phyloP scores from a whole-genome alignment of 2,113 vertebrate species.

The Dunckerocampus dactyliophorus region DNA sequence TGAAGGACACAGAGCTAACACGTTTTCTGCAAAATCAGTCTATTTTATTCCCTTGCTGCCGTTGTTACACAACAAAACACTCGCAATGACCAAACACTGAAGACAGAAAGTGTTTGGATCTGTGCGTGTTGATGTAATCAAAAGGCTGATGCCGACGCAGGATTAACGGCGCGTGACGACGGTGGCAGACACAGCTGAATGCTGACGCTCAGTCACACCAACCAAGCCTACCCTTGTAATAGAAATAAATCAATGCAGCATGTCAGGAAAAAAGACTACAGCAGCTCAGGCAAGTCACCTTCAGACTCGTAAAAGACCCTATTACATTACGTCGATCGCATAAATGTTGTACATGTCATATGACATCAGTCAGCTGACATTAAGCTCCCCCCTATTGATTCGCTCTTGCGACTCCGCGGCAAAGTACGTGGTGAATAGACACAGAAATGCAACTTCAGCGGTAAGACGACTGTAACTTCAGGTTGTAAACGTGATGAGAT shows the following conservation, averaged over 20 bases:
- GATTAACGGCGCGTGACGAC: conserved; percentile 20
- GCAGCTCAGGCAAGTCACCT: conserved; percentile 34
- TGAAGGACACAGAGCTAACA: conserved; percentile 40
- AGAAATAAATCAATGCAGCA: conserved; percentile 26
- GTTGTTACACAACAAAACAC: not conserved
- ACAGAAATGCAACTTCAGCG: too few species aligned
- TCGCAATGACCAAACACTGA: not conserved
- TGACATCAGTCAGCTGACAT: too few species aligned
- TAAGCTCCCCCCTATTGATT: too few species aligned
- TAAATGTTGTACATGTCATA: too few species aligned
- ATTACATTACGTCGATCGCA: too few species aligned
- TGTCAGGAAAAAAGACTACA: conserved; percentile 10
- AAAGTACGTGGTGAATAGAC: too few species aligned
- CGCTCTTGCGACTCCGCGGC: too few species aligned
- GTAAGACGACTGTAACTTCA: too few species aligned
- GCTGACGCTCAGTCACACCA: conserved; percentile 27
- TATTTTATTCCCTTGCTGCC: not conserved
- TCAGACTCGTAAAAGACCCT: not conserved
- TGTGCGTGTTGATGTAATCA: conserved; percentile 1
- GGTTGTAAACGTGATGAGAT: too few species aligned
- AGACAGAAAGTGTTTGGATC: not conserved
- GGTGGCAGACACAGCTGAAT: not conserved
- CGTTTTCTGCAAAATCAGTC: not conserved
- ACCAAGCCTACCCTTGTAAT: not conserved
- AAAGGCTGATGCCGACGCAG: conserved; percentile 12